These are phyloP conservation scores for Colius striatus DNA, from an alignment of 2,113 vertebrate genomes.

Conservation along the genomic window DNA sequence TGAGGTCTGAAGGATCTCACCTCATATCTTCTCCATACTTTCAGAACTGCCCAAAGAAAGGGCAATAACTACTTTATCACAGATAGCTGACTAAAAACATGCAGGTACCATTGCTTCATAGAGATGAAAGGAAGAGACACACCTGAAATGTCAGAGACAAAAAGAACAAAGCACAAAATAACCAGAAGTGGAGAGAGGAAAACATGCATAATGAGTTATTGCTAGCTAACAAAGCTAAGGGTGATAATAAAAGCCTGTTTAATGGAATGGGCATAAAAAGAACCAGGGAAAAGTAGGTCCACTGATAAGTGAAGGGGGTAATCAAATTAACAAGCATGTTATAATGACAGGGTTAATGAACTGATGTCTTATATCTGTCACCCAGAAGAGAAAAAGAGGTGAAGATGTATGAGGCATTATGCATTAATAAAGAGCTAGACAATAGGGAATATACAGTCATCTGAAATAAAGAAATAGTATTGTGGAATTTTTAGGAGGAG, in stretches of 20 bases:
- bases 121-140: neutral
- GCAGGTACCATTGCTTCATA: rapidly evolving
- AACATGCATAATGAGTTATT: neutral
- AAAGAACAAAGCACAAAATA: neutral
- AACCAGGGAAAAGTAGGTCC: neutral
- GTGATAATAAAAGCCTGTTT: neutral
- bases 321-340: conserved; percentile 26
- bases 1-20: neutral
- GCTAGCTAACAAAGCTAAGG: neutral
- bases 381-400: neutral
- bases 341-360: neutral
- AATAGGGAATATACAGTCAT: neutral
- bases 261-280: neutral
- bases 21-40: neutral
- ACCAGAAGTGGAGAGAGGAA: neutral
- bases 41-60: neutral
- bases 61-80: neutral
- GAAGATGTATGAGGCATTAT: neutral
- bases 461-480: neutral
- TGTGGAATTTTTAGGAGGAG: neutral
- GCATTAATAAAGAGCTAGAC: neutral
- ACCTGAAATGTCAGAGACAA: neutral
- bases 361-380: neutral
- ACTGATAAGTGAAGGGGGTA: neutral
- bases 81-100: neutral